Evolutionary conservation across 2,797 vertebrate genomes (phyloP), one percentile per base, ranked within the genome.

Genomic region (Amniataba percoides): DNA sequence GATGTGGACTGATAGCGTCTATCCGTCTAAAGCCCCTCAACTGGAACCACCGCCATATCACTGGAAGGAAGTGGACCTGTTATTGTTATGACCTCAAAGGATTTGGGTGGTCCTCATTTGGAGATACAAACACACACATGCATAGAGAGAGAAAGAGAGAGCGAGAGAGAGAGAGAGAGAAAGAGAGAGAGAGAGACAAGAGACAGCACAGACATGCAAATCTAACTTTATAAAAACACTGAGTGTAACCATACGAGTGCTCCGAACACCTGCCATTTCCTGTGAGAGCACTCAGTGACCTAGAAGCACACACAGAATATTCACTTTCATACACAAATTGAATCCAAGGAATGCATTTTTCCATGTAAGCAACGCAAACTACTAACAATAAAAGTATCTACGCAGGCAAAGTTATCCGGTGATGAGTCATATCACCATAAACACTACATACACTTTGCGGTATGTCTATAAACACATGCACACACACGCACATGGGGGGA

Each of bases 51-150:
- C 52, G 61, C 81, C 79, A 55, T 93, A 92, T 94, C 91, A 86
- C 75, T 77, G 71, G 60, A 62, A 91, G 91, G 91, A 95, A 93
- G 87, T 83, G 72, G 85, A 87, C 80, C 84, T 94, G 93, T 93
- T 95, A 93, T 94, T 95, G 88, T 94, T 94, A 92, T 82, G 81
- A 85, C 58, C 87, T 75, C 53, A 88, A 88, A 89, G 71, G 15
- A 49, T 88, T 85, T 95, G 94, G 95, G 95, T 95, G 95, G 94
- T 94, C 94, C 82, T 62, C 69, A 68, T 57, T 77, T 61, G 78
- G 46, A 61, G 40, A 51, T n/a, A 83, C 61, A 71, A 40, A 77
- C 19, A 56, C 31, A 63, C 31, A 23, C 25, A 60, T 36, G 71
- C 53, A 34, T n/a, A n/a, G n/a, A n/a, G n/a, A n/a, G n/a, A n/a